Conservation (phyloP, 2,888 invertebrate genomes). For the Himalopsyche anomala region DNA sequence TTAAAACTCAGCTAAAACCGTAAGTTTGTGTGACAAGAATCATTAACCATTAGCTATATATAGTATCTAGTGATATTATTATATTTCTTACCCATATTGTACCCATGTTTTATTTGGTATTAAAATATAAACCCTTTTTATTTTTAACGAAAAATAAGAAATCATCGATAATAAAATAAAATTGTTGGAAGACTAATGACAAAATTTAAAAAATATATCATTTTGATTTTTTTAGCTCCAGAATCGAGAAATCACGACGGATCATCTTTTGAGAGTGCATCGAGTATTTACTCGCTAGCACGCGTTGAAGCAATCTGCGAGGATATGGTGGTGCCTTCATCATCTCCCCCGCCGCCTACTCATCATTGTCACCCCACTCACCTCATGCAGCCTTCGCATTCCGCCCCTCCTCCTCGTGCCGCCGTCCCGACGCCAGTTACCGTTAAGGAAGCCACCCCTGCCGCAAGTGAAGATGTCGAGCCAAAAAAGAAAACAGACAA, state of each 20-base stretch:
- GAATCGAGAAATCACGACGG: slow-evolving; percentile 83
- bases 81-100: too few relatives aligned
- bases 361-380: slow-evolving; percentile 70
- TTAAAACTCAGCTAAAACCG: too few relatives aligned
- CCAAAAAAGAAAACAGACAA: slow-evolving; percentile 61
- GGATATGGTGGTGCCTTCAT: slow-evolving; percentile 80
- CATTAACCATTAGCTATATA: too few relatives aligned
- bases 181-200: not conserved
- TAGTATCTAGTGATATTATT: too few relatives aligned
- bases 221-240: slow-evolving; percentile 71
- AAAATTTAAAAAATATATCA: not conserved
- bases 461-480: slow-evolving; percentile 65
- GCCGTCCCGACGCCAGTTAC: slow-evolving; percentile 58
- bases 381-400: slow-evolving; percentile 78
- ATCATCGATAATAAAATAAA: not conserved
- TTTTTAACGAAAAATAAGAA: too few relatives aligned
- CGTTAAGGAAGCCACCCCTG: slow-evolving; percentile 33
- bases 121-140: too few relatives aligned
- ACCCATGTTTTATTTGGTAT: too few relatives aligned
- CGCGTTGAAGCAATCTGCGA: slow-evolving; percentile 83
- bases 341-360: slow-evolving; percentile 77
- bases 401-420: slow-evolving; percentile 73
- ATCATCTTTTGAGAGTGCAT: slow-evolving; percentile 92
- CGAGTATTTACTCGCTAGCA: slow-evolving; percentile 86
- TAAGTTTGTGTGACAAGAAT: too few relatives aligned